Percentiles rank a stretch among this genome's conserved stretches.
These are phyloP conservation scores for Catocala nupta DNA, from an alignment of 2,888 invertebrate species.

Conservation along the genomic window DNA sequence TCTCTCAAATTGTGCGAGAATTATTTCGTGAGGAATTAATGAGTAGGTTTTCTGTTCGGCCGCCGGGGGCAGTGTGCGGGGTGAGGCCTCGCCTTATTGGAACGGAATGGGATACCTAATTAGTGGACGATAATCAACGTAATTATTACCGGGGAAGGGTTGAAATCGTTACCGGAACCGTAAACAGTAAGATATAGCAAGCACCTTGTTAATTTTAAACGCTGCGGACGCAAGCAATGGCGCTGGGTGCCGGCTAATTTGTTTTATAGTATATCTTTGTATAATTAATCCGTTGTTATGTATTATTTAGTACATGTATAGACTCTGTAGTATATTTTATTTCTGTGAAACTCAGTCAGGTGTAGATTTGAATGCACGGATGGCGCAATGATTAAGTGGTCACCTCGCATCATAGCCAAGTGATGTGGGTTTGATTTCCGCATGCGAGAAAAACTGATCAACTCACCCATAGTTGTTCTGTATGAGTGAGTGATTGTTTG, in stretches of 20 bases:
- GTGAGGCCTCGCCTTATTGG: slow-evolving; percentile 35
- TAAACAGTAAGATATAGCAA: slow-evolving; percentile 16
- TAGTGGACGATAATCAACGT: slow-evolving; percentile 49
- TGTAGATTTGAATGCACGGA: too few relatives aligned
- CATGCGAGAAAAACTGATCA: too few relatives aligned
- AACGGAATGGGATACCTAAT: slow-evolving; percentile 46
- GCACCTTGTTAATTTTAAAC: slow-evolving; percentile 35
- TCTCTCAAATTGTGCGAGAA: slow-evolving; percentile 54
- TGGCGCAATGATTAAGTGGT: too few relatives aligned
- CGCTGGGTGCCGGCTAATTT: slow-evolving; percentile 21
- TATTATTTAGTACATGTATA: too few relatives aligned
- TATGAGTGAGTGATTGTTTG: too few relatives aligned
- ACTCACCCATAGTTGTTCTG: too few relatives aligned
- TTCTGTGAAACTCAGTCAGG: too few relatives aligned
- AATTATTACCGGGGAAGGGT: slow-evolving; percentile 42
- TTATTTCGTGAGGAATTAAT: slow-evolving; percentile 53
- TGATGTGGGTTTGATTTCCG: too few relatives aligned
- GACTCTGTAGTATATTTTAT: too few relatives aligned
- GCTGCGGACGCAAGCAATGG: slow-evolving; percentile 27
- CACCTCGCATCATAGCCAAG: too few relatives aligned
- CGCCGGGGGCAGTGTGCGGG: slow-evolving; percentile 22
- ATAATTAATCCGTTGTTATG: too few relatives aligned
- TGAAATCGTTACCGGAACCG: slow-evolving; percentile 27
- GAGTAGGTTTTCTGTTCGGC: slow-evolving; percentile 37
- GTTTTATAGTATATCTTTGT: background rate